phyloP scores from a whole-genome alignment of 2,113 vertebrate species.

The Aphelocoma coerulescens region DNA sequence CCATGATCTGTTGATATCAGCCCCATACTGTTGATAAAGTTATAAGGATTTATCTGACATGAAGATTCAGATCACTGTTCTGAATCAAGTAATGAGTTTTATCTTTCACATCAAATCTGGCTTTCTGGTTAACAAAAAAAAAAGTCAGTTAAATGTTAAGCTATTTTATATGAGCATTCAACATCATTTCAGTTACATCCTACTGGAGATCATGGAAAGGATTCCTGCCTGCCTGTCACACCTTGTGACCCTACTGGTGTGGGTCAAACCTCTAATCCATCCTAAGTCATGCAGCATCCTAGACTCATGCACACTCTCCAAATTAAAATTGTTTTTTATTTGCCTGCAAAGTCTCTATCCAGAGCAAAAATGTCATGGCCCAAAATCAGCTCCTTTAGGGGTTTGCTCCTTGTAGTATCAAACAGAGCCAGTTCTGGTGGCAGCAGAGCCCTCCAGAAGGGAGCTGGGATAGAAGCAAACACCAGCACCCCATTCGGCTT shows the following conservation, averaged over 20 bases:
- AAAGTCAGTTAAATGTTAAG: background rate
- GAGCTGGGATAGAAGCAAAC: background rate
- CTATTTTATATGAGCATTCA: background rate
- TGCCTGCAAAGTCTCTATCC: background rate
- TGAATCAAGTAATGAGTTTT: background rate
- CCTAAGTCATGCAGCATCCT: background rate
- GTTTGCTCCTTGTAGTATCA: background rate
- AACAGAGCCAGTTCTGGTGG: background rate
- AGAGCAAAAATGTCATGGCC: background rate
- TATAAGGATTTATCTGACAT: background rate
- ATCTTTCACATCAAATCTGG: background rate
- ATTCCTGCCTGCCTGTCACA: background rate
- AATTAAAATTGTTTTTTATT: background rate
- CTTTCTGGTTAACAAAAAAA: background rate
- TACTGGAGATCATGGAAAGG: background rate
- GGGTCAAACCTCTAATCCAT: background rate
- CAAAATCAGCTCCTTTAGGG: background rate
- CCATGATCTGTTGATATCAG: background rate
- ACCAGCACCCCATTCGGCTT: background rate
- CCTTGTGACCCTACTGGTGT: background rate
- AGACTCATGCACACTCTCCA: background rate
- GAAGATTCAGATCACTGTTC: background rate
- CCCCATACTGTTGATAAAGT: background rate
- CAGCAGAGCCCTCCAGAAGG: background rate
- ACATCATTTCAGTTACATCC: background rate